phyloP scores from a whole-genome alignment of 2,888 invertebrate species.

The Hypomecis atomaria region DNA sequence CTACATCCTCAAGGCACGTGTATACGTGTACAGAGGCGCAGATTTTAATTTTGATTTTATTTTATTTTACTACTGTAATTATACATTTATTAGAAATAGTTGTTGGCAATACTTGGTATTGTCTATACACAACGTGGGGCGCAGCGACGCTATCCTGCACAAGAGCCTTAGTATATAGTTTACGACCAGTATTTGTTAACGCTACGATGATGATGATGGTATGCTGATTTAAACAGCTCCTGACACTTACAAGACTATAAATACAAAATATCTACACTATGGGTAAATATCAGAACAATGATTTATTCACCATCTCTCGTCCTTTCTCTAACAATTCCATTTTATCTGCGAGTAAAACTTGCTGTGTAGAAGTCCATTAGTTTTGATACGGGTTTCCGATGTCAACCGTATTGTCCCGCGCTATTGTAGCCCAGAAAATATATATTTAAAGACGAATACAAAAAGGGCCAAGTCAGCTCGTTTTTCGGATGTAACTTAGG shows the following conservation, averaged over 20 bases:
- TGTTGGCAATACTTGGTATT: too few species aligned
- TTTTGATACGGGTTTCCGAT: slow-evolving; percentile 40
- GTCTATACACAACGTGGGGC: too few species aligned
- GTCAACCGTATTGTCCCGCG: slow-evolving; percentile 36
- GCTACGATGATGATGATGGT: too few species aligned
- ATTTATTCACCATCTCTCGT: slow-evolving; percentile 11
- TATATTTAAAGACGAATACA: slow-evolving; percentile 32
- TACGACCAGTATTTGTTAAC: too few species aligned
- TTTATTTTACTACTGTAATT: too few species aligned
- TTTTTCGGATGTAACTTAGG: slow-evolving; percentile 23
- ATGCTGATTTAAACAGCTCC: neutral
- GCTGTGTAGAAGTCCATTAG: slow-evolving; percentile 37
- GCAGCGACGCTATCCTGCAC: too few species aligned
- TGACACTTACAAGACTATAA: neutral
- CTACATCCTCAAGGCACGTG: too few species aligned
- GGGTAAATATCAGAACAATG: slow-evolving; percentile 13
- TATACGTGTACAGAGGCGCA: too few species aligned
- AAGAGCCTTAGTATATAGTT: too few species aligned
- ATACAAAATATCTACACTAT: neutral
- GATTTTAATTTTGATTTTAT: too few species aligned
- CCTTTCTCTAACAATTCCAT: slow-evolving; percentile 21
- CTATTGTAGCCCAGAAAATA: slow-evolving; percentile 28
- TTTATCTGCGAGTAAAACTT: slow-evolving; percentile 21
- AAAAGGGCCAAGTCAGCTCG: slow-evolving; percentile 28
- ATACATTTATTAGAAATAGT: too few species aligned